Conservation (phyloP, 2,113 vertebrate genomes). For the Oxyura jamaicensis region DNA sequence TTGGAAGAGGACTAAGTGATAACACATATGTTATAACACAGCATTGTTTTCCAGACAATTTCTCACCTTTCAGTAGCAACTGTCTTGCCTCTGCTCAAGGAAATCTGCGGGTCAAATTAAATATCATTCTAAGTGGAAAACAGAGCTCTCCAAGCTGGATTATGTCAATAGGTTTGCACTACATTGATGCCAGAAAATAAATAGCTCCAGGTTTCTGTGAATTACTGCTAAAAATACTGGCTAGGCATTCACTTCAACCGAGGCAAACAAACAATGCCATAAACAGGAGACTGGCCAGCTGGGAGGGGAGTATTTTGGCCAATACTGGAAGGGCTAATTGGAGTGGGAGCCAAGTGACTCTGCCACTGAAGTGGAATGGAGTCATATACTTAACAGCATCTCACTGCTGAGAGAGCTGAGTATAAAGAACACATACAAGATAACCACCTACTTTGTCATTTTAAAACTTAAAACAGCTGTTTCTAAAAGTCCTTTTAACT, state of each 20-base stretch:
- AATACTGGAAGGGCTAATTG: neutral
- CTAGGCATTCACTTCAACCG: neutral
- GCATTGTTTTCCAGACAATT: neutral
- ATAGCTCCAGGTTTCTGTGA: too few species aligned
- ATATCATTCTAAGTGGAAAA: neutral
- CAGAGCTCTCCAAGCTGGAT: neutral
- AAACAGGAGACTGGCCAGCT: neutral
- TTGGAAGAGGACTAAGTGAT: neutral
- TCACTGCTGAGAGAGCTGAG: neutral
- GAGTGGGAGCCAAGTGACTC: neutral
- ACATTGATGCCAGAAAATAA: neutral
- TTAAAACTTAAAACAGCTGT: conserved; percentile 33
- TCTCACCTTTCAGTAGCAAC: neutral
- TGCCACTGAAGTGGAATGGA: neutral
- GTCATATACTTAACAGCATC: neutral
- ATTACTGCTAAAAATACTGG: neutral
- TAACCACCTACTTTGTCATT: conserved; percentile 6
- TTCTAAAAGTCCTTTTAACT: conserved; percentile 56
- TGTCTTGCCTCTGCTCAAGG: neutral
- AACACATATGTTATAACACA: neutral
- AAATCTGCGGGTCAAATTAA: neutral
- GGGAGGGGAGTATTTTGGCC: neutral
- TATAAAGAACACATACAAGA: neutral
- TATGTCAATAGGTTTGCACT: neutral
- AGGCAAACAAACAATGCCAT: neutral